phyloP scores from a whole-genome alignment of 2,888 invertebrate genomes.

The Trissoscelio sp. region DNA sequence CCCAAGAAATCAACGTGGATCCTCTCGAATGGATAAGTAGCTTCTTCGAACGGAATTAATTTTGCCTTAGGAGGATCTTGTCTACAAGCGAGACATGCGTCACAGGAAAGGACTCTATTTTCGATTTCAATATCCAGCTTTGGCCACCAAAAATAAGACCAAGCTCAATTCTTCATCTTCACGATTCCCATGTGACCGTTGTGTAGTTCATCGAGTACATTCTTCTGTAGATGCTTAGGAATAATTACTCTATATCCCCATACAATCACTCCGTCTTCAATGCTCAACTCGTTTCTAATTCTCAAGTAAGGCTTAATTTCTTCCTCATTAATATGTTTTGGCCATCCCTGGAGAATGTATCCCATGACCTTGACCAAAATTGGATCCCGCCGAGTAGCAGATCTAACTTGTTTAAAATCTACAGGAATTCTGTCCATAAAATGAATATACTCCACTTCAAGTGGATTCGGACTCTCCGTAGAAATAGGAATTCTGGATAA shows the following conservation, averaged over 20 bases:
- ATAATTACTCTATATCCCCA: slow-evolving; percentile 72
- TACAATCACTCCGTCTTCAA: slow-evolving; percentile 59
- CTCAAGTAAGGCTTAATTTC: slow-evolving; percentile 7
- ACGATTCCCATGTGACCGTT: slow-evolving; percentile 60
- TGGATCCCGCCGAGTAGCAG: slow-evolving; percentile 23
- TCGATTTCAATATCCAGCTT: slow-evolving; percentile 64
- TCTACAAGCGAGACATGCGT: slow-evolving; percentile 41
- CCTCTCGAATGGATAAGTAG: slow-evolving; percentile 38
- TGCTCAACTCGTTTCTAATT: slow-evolving; percentile 36
- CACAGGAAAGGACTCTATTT: slow-evolving; percentile 35
- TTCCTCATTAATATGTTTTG: slow-evolving; percentile 23
- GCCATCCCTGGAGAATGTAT: slow-evolving; percentile 66
- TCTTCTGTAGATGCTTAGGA: slow-evolving; percentile 29
- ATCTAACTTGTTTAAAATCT: slow-evolving; percentile 10
- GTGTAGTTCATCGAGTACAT: slow-evolving; percentile 58
- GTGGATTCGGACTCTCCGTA: neutral
- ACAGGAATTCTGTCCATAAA: slow-evolving; percentile 44
- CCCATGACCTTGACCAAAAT: slow-evolving; percentile 26
- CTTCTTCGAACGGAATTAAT: slow-evolving; percentile 54
- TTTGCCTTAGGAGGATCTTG: slow-evolving; percentile 52
- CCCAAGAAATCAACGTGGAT: slow-evolving; percentile 67
- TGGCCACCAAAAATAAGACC: slow-evolving; percentile 68
- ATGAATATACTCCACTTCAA: slow-evolving; percentile 37
- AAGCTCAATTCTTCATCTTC: slow-evolving; percentile 55
- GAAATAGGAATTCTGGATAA: slow-evolving; percentile 47